Conservation (phyloP, 2,888 invertebrate genomes). For the Anodontia alba region DNA sequence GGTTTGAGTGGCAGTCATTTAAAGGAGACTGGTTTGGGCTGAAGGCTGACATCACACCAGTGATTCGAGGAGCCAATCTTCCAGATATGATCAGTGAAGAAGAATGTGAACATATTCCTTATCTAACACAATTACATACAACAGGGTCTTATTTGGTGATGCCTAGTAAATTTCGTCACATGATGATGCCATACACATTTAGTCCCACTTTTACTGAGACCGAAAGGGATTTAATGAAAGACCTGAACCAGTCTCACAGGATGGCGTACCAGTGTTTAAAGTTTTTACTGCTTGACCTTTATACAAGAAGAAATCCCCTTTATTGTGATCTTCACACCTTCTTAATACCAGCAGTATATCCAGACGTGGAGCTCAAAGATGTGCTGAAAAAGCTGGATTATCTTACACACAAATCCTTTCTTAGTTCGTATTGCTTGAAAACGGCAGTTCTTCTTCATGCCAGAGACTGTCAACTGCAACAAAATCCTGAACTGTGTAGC, state of each 20-base stretch:
- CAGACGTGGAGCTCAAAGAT: not conserved
- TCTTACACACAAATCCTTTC: not conserved
- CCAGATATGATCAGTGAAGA: not conserved
- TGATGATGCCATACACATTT: not conserved
- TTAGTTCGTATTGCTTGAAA: constrained; percentile 8
- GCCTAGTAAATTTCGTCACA: constrained; percentile 5
- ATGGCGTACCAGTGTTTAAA: not conserved
- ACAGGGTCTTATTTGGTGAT: not conserved
- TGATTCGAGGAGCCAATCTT: not conserved
- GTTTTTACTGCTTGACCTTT: constrained; percentile 1
- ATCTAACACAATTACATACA: not conserved
- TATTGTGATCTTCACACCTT: not conserved
- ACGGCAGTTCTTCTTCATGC: not conserved
- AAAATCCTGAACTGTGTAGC: not conserved
- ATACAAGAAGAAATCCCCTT: not conserved
- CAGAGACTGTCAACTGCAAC: not conserved
- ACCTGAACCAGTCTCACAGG: not conserved
- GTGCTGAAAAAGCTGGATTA: not conserved
- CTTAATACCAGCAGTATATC: not conserved
- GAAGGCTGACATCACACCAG: not conserved
- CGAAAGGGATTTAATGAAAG: not conserved
- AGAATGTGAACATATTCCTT: not conserved
- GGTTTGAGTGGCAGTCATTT: not conserved
- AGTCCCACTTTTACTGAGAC: constrained; percentile 3
- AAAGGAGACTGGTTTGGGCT: not conserved